Percentiles rank a stretch among this genome's conserved stretches.
Conservation (phyloP, 2,888 invertebrate species). For the Mayetiola destructor region DNA sequence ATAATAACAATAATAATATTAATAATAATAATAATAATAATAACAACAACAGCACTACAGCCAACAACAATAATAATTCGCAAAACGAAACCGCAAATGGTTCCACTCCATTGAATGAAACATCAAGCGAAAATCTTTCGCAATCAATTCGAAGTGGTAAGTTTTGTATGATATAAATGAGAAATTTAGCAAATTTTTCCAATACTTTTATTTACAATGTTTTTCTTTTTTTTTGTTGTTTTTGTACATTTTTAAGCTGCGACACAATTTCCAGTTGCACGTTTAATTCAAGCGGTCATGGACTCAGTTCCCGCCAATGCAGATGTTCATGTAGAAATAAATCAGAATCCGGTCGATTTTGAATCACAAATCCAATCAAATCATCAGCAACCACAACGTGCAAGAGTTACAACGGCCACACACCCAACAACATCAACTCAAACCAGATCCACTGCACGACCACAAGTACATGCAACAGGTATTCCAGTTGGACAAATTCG, state of each 20-base stretch:
- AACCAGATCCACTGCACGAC: slow-evolving; percentile 51
- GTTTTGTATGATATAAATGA: background rate
- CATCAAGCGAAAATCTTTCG: slow-evolving; percentile 10
- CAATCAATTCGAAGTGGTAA: background rate
- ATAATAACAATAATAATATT: slow-evolving; percentile 20
- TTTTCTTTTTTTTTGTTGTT: background rate
- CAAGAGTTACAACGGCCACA: slow-evolving; percentile 49
- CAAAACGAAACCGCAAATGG: background rate
- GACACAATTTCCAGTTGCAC: slow-evolving; percentile 31
- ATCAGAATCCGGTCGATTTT: slow-evolving; percentile 20
- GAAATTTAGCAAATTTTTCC: too few species aligned
- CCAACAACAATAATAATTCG: slow-evolving; percentile 19
- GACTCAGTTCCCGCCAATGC: slow-evolving; percentile 30
- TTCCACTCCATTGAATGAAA: slow-evolving; percentile 7
- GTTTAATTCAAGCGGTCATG: slow-evolving; percentile 32
- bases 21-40: slow-evolving; percentile 18
- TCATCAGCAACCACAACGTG: slow-evolving; percentile 28
- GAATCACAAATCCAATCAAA: slow-evolving; percentile 42
- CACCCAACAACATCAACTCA: slow-evolving; percentile 57
- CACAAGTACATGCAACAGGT: slow-evolving; percentile 50
- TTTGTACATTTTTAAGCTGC: slow-evolving; percentile 22
- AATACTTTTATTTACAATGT: background rate
- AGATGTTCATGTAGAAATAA: slow-evolving; percentile 32
- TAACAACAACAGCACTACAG: slow-evolving; percentile 11
- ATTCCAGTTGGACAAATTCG: slow-evolving; percentile 37